A percentile compares a stretch with the other conserved stretches of the same genome.
phyloP scores from a whole-genome alignment of 30 jellyfish, hydroid and myxozoan genomes.

The Aurelia sp. region DNA sequence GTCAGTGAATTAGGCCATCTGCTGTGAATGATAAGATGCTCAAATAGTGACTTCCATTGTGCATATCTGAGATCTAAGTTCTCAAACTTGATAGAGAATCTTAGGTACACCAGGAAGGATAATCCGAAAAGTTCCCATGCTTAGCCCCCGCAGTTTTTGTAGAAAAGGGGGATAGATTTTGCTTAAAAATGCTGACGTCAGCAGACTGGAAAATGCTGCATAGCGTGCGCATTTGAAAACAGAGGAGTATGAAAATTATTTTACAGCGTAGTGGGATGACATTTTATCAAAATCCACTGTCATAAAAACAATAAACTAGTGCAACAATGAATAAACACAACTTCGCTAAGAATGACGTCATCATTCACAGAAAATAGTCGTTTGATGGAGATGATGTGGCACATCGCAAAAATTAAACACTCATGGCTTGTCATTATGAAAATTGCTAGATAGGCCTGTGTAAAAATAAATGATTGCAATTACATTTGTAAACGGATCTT shows the following conservation, averaged over 20 bases:
- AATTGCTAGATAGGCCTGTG: no score
- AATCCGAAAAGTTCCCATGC: background rate
- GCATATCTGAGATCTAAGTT: background rate
- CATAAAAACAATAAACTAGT: background rate
- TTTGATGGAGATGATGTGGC: no score
- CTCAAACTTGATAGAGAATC: background rate
- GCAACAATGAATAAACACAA: background rate
- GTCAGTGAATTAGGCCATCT: constrained; percentile 9
- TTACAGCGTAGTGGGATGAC: background rate
- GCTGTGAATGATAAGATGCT: background rate
- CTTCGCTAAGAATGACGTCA: no score
- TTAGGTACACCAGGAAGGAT: background rate
- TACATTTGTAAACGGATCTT: no score
- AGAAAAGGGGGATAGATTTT: background rate
- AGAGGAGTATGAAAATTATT: no score
- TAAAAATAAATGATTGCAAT: no score
- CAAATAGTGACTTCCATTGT: background rate
- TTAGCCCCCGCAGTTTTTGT: constrained; percentile 3
- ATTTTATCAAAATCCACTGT: background rate
- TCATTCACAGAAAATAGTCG: no score
- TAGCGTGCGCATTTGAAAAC: background rate
- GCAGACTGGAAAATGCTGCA: background rate
- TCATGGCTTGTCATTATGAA: no score
- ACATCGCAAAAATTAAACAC: no score
- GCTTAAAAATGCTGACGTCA: background rate